Percentiles rank a stretch among this genome's conserved stretches.
Evolutionary conservation across 1,140 invertebrate species (phyloP).

Genomic region (Drosophila pruinosa): DNA sequence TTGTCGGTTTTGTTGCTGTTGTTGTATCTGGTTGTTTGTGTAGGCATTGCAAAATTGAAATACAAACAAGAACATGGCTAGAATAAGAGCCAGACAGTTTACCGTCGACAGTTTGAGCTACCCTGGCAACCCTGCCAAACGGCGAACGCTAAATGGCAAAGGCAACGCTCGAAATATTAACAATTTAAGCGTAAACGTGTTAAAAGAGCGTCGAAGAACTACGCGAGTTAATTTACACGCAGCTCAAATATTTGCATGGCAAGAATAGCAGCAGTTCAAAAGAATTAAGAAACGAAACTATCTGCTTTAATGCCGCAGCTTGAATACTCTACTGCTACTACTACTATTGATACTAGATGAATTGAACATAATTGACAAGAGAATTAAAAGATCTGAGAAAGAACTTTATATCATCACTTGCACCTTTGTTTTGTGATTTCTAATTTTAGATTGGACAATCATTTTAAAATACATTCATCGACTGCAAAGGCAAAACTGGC

Average conservation of each 20-base stretch:
- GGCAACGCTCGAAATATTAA: conserved; percentile 53
- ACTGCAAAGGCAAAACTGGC: background rate
- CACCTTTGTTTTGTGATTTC: background rate
- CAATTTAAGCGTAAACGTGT: conserved; percentile 72
- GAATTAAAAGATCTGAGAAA: too few relatives aligned
- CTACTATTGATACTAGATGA: too few relatives aligned
- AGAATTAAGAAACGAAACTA: conserved; percentile 39
- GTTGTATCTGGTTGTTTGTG: conserved; percentile 48
- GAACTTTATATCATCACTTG: background rate
- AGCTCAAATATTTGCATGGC: conserved; percentile 65
- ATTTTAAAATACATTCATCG: background rate
- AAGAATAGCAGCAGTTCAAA: conserved; percentile 41
- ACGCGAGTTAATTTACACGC: conserved; percentile 73
- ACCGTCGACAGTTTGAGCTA: conserved; percentile 13
- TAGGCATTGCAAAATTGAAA: conserved; percentile 73
- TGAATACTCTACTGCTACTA: conserved; percentile 14
- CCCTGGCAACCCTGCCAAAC: background rate
- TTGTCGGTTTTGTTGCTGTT: conserved; percentile 27
- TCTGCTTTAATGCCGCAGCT: background rate
- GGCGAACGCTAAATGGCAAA: conserved; percentile 13
- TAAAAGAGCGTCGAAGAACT: conserved; percentile 58
- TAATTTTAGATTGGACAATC: background rate
- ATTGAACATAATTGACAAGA: too few relatives aligned
- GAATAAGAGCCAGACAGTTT: background rate
- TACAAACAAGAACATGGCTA: conserved; percentile 62